A percentile compares a stretch with the other conserved stretches of the same genome.
These are phyloP conservation scores for Dryomyza anilis DNA, from an alignment of 2,888 invertebrate species.

Conservation along the genomic window DNA sequence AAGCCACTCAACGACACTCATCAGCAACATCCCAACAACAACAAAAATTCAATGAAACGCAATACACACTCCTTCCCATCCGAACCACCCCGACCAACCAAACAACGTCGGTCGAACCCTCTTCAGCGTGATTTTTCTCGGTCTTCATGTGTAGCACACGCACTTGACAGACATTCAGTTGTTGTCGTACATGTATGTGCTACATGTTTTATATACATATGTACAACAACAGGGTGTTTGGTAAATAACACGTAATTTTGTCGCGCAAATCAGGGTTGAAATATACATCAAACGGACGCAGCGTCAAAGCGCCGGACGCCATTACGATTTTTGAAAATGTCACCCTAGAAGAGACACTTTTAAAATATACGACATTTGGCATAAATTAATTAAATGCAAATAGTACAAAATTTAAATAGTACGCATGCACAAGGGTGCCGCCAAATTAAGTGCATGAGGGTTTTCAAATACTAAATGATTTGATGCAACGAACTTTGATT, in stretches of 20 bases:
- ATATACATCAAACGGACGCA: slow-evolving; percentile 11
- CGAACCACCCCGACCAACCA: background rate
- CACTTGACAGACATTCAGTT: background rate
- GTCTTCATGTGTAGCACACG: slow-evolving; percentile 9
- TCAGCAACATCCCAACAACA: slow-evolving; percentile 28
- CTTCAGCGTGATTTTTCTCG: slow-evolving; percentile 28
- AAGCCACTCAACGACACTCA: slow-evolving; percentile 37
- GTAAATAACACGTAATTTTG: slow-evolving; percentile 59
- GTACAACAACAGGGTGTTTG: slow-evolving; percentile 47
- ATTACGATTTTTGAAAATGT: background rate
- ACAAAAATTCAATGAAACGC: background rate
- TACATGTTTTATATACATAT: slow-evolving; percentile 10
- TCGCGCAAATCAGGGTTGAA: slow-evolving; percentile 46
- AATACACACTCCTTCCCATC: too few relatives aligned
- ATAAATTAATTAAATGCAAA: slow-evolving; percentile 25
- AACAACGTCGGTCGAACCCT: background rate
- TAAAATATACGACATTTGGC: background rate
- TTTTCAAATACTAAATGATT: too few relatives aligned
- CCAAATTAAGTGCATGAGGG: background rate
- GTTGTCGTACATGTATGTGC: background rate
- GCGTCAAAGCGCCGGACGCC: slow-evolving; percentile 11
- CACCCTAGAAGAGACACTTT: background rate
- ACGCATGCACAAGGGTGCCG: background rate
- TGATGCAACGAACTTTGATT: too few relatives aligned
- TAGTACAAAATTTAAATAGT: slow-evolving; percentile 11